Evolutionary conservation across 2,113 vertebrate genomes (phyloP).

Genomic region (Delphinus delphis): DNA sequence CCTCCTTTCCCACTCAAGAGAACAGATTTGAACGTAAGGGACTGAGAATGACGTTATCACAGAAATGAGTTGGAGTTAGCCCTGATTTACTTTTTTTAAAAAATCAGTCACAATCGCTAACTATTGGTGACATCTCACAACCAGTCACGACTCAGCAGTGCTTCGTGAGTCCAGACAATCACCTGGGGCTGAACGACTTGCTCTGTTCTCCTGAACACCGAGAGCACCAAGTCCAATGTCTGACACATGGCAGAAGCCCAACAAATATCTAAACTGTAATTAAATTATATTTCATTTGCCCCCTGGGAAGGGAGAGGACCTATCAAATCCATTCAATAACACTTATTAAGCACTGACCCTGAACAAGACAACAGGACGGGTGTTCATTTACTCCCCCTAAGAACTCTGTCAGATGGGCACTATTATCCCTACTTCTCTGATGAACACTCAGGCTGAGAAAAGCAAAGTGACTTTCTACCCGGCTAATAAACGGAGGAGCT

Average conservation of each 20-base stretch:
- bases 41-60: background rate
- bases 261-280: background rate
- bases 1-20: background rate
- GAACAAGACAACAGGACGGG: background rate
- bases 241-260: background rate
- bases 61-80: background rate
- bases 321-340: background rate
- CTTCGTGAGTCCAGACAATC: background rate
- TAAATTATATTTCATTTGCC: background rate
- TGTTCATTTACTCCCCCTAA: background rate
- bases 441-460: background rate
- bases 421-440: background rate
- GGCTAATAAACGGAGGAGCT: background rate
- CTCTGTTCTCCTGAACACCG: background rate
- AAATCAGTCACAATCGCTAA: background rate
- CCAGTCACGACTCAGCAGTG: background rate
- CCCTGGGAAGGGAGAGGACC: background rate
- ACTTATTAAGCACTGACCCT: background rate
- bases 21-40: background rate
- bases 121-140: background rate
- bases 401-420: background rate
- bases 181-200: background rate
- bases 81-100: background rate
- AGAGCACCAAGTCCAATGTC: background rate
- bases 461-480: background rate